Percentiles rank a stretch among this genome's conserved stretches.
These are phyloP conservation scores for Mus minutoides DNA, from an alignment of 2,797 vertebrate species.

Conservation along the genomic window DNA sequence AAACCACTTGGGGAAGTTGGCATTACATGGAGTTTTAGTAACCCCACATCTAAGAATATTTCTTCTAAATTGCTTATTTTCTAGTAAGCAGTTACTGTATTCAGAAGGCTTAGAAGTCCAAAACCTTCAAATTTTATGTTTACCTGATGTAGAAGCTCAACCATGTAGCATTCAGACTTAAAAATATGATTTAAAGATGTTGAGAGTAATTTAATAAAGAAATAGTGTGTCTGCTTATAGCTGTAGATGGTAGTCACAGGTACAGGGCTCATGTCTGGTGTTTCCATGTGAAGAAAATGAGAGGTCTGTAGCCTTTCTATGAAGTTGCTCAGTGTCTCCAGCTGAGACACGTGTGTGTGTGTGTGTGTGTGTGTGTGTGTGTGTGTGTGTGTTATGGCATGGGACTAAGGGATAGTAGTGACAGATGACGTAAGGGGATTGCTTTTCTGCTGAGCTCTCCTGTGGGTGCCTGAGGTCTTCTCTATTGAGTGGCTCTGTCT, in stretches of 20 bases:
- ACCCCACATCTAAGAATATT: constrained; percentile 39
- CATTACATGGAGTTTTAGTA: constrained; percentile 33
- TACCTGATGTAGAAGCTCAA: constrained; percentile 42
- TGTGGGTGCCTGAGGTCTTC: background rate
- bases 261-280: background rate
- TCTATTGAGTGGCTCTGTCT: background rate
- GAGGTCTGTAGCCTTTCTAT: background rate
- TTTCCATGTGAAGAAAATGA: constrained; percentile 18
- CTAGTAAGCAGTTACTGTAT: constrained; percentile 6
- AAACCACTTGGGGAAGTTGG: constrained; percentile 41
- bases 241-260: background rate
- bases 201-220: background rate
- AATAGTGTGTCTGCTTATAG: background rate
- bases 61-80: constrained; percentile 66
- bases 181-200: constrained; percentile 26
- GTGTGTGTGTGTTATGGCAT: accelerated
- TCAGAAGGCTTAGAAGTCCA: constrained; percentile 32
- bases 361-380: background rate
- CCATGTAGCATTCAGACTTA: constrained; percentile 10
- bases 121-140: constrained; percentile 18
- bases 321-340: background rate
- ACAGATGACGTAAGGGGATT: background rate
- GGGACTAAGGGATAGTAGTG: background rate
- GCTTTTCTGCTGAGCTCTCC: background rate
- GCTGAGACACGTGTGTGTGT: background rate